phyloP scores from a whole-genome alignment of 2,797 vertebrate genomes.

The Carcharodon carcharias region DNA sequence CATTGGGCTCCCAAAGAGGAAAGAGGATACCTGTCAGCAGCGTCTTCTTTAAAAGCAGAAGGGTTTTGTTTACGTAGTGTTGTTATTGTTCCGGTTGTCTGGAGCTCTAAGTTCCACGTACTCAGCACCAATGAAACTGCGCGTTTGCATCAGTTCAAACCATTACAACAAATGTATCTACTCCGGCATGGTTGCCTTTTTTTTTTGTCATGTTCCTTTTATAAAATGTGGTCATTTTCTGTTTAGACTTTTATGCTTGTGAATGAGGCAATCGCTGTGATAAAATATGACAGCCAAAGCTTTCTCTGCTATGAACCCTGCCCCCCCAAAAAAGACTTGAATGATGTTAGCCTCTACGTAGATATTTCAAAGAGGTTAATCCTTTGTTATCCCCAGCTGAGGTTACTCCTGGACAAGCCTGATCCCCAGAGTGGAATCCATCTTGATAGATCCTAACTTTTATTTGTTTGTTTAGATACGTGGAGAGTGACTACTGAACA shows the following conservation, averaged over 20 bases:
- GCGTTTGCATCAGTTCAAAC: neutral
- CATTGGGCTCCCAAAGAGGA: neutral
- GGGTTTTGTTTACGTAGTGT: neutral
- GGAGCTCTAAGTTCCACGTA: neutral
- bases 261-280: neutral
- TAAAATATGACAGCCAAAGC: neutral
- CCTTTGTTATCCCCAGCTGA: too few species aligned
- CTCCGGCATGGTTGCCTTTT: neutral
- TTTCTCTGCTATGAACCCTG: neutral
- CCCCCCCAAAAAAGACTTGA: neutral
- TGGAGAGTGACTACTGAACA: too few species aligned
- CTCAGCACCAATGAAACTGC: neutral
- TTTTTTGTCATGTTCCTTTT: neutral
- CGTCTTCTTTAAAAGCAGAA: neutral
- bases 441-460: too few species aligned
- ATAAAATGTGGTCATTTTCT: neutral
- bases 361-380: neutral
- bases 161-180: neutral
- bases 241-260: neutral
- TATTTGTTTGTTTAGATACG: too few species aligned
- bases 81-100: neutral
- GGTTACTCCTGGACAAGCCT: too few species aligned
- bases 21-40: neutral
- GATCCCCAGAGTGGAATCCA: too few species aligned
- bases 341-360: neutral